Evolutionary conservation across 2,888 invertebrate species (phyloP), one percentile per base, ranked within the genome.

Genomic region (Sabatieria punctata): DNA sequence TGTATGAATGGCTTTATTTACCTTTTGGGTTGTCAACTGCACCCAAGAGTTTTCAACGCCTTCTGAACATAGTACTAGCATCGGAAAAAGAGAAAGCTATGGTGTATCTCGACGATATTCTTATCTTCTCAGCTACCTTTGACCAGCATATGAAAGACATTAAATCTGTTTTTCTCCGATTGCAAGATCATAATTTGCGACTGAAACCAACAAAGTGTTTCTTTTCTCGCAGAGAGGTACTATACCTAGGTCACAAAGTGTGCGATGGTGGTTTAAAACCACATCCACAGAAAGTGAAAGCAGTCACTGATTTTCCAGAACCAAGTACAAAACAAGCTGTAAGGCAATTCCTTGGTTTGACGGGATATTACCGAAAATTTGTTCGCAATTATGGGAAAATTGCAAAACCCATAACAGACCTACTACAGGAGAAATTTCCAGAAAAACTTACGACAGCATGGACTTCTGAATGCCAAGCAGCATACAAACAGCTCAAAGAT

Each of bases 1-100:
- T 24, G 1, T 51, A 43, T 36, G 43, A 48, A 18, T 52, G 26
- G 19, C 13, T 25, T 4, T 4, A 44, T 18, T 41, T 50, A 45
- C 49, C 52, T 1, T 50, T 51, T 50, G 52, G 53, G 2, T 24
- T 52, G 0, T 30, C 22, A 6, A 43, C 43, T 1, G 38, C 51
- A 1, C 48, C 48, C 1, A 24, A 15, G 1, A 49, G 47, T 1
- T 54, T 52, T 22, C 51, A 51, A 44, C 24, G 40, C n/a, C 36
- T 41, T 1, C 48, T 54, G 46, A 24, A 24, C 6, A 1, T 51
- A 1, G 22, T 37, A 38, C 22, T 8, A 8, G 38, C 15, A 8
- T 21, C 19, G 8, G 22, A 11, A 6, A 8, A 8, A 6, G 19
- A 19, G n/a, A 19, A 21, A 8, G 11, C 15, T n/a, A 8, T 11